Base-by-base conservation (phyloP, 2,888 invertebrate genomes). In the Ptilodon capucinus region DNA sequence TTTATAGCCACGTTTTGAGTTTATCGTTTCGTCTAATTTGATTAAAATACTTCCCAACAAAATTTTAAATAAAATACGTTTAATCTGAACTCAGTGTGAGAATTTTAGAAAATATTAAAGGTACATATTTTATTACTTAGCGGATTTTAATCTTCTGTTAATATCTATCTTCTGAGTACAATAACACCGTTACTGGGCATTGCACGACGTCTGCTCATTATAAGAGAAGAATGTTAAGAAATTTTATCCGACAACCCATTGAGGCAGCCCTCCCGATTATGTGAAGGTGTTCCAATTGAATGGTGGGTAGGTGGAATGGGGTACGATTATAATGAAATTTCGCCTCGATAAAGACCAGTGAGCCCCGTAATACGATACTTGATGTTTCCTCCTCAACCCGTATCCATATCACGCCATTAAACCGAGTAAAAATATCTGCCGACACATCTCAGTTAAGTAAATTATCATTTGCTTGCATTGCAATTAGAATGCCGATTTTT, bases 181-280 rank as follows among this genome's bases (percentile, higher is more conserved):
- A 88, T 89, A 86, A 87, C 79, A 86, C 84, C 87, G 88, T 89
- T 87, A 88, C 80, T 79, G 84, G 81, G 81, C 82, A 86, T 87
- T 81, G 87, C 85, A 86, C 84, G 88, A 84, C 83, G 80, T 81
- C 75, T 76, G 81, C 84, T 88, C 86, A 87, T 89, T 85, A 89
- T 88, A 79, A 82, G 76, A 75, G 84, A 83, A 84, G 86, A 87
- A 86, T 86, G 85, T 87, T 88, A 86, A 90, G 90, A 90, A 90
- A 90, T 90, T 89, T 90, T 84, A 90, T 90, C 89, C 86, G 84
- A 83, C 84, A 86, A 86, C 86, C 90, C 84, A 90, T 91, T 90
- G 83, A 89, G 78, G 81, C 85, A 79, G 78, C 89, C 90, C 86
- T 86, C 79, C 84, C 85, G 84, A 88, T 90, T 91, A 89, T 91